phyloP scores from a whole-genome alignment of 1,140 invertebrate species.

The Saccostrea cuccullata region DNA sequence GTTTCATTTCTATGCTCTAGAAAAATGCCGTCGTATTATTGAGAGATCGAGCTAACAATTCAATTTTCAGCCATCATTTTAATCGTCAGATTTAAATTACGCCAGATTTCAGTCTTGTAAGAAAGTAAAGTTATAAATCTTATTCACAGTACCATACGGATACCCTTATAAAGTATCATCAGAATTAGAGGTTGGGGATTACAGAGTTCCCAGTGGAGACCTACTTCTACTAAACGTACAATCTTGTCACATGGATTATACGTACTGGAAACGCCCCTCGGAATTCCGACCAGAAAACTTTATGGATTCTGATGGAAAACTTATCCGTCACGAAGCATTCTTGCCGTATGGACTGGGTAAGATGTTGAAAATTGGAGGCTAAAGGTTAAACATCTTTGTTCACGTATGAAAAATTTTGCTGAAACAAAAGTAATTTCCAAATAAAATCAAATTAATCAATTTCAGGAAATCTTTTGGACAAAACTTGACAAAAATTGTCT shows the following conservation, averaged over 20 bases:
- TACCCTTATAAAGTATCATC: conserved; percentile 20
- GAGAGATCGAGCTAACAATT: too few species aligned
- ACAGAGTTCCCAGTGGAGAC: conserved; percentile 37
- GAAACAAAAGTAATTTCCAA: too few species aligned
- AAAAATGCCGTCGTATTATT: too few species aligned
- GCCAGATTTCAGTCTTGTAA: too few species aligned
- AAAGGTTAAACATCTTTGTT: too few species aligned
- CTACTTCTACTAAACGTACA: conserved; percentile 36
- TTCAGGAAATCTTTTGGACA: too few species aligned
- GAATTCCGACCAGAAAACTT: conserved; percentile 55
- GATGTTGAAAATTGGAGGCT: not conserved
- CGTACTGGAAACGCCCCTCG: conserved; percentile 48
- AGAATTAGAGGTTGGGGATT: conserved; percentile 38
- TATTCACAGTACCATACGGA: conserved; percentile 35
- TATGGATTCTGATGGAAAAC: conserved; percentile 40
- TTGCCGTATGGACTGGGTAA: conserved; percentile 59
- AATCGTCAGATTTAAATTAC: too few species aligned
- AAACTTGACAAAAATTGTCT: too few species aligned
- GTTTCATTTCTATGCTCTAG: too few species aligned
- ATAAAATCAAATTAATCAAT: too few species aligned
- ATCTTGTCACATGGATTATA: conserved; percentile 48
- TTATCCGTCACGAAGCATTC: conserved; percentile 63
- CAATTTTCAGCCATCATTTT: too few species aligned
- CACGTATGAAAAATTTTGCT: too few species aligned
- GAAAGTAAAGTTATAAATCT: not conserved